Evolutionary conservation across 2,797 vertebrate genomes (phyloP).

Genomic region (Aratinga solstitialis): DNA sequence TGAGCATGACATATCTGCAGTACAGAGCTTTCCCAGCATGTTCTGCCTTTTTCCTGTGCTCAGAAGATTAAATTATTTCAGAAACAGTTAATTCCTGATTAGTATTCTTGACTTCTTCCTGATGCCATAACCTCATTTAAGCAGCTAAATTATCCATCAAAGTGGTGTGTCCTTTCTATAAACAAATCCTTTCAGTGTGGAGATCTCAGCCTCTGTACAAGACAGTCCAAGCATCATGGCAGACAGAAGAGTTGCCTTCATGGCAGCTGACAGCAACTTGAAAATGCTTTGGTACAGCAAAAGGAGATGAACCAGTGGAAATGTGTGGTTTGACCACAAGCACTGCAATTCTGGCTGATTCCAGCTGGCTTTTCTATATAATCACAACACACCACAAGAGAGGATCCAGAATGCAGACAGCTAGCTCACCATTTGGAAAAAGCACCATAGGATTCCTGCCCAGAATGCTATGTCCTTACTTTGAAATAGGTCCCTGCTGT

Average conservation of each 20-base stretch:
- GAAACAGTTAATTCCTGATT: not conserved
- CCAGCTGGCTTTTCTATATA: not conserved
- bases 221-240: not conserved
- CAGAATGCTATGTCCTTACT: not conserved
- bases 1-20: not conserved
- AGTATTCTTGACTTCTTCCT: not conserved
- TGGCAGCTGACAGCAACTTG: not conserved
- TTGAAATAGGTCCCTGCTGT: conserved; percentile 5
- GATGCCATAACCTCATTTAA: not conserved
- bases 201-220: not conserved
- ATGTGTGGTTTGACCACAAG: not conserved
- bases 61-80: not conserved
- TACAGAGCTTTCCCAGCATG: not conserved
- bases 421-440: conserved; percentile 34
- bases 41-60: not conserved
- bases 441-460: not conserved
- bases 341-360: not conserved
- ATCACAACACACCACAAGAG: not conserved
- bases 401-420: not conserved
- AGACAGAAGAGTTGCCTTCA: not conserved
- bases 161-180: not conserved
- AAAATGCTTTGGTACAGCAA: not conserved
- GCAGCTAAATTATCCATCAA: not conserved
- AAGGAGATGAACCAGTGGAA: not conserved
- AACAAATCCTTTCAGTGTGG: not conserved